Conservation (phyloP, 53 echinoderm and acorn worm genomes). For the Zoroaster sp. region DNA sequence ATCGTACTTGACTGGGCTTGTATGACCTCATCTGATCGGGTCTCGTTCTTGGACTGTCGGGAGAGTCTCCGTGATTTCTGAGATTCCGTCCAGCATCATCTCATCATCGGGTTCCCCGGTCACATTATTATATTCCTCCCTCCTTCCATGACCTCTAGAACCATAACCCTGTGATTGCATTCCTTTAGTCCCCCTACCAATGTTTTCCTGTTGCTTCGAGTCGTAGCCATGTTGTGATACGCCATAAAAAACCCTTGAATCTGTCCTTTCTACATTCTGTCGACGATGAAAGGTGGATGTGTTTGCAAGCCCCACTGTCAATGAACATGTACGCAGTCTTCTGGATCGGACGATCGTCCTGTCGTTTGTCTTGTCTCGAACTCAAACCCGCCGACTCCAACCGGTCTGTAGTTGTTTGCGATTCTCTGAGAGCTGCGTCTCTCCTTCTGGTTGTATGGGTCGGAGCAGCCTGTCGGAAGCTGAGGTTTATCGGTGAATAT, state of each 20-base stretch:
- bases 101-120: neutral
- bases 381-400: neutral
- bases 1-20: conserved; percentile 66
- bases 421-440: neutral
- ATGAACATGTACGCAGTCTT: conserved; percentile 70
- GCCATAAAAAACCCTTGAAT: neutral
- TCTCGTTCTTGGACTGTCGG: neutral
- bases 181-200: neutral
- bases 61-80: neutral
- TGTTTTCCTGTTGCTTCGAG: neutral
- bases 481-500: conserved; percentile 66
- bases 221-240: neutral
- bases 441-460: neutral
- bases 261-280: neutral
- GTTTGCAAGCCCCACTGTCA: conserved; percentile 61
- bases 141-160: neutral
- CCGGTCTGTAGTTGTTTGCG: neutral
- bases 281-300: neutral
- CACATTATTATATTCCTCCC: neutral
- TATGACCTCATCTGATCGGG: conserved; percentile 25
- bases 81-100: conserved; percentile 15
- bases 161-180: neutral
- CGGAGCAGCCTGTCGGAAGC: conserved; percentile 34
- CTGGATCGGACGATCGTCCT: neutral
- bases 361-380: neutral